phyloP scores from a whole-genome alignment of 1,140 invertebrate genomes.

The Brachionus manjavacas region DNA sequence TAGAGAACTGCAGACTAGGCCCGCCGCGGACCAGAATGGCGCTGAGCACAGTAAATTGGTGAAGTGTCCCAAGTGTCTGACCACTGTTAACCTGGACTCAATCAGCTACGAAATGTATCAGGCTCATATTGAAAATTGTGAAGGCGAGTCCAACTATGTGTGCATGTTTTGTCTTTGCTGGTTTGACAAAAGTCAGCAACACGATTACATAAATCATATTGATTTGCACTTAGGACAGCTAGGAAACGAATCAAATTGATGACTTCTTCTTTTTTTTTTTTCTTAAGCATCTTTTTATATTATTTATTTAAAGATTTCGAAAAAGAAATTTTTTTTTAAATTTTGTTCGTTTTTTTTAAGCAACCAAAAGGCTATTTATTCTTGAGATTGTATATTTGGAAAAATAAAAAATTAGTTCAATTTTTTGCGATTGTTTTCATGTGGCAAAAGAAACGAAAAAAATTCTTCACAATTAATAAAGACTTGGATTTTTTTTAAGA shows the following conservation, averaged over 20 bases:
- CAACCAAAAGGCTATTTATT: neutral
- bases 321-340: neutral
- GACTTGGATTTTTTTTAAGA: too few species aligned
- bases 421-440: neutral
- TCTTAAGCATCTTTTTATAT: neutral
- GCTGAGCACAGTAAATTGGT: neutral
- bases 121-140: neutral
- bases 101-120: neutral
- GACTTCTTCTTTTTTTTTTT: neutral
- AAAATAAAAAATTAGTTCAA: neutral
- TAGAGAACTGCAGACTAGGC: neutral
- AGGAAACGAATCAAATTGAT: neutral
- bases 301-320: neutral
- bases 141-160: neutral
- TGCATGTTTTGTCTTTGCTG: constrained; percentile 23
- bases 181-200: neutral
- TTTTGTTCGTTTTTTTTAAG: neutral
- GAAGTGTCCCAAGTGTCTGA: neutral
- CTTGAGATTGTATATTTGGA: neutral
- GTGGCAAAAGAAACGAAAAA: neutral
- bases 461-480: neutral
- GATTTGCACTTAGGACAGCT: neutral
- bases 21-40: neutral
- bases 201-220: neutral
- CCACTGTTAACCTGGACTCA: neutral